Percentiles rank a stretch among this genome's conserved stretches.
phyloP scores from a whole-genome alignment of 1,140 invertebrate genomes.

The Rhagoletis pomonella region DNA sequence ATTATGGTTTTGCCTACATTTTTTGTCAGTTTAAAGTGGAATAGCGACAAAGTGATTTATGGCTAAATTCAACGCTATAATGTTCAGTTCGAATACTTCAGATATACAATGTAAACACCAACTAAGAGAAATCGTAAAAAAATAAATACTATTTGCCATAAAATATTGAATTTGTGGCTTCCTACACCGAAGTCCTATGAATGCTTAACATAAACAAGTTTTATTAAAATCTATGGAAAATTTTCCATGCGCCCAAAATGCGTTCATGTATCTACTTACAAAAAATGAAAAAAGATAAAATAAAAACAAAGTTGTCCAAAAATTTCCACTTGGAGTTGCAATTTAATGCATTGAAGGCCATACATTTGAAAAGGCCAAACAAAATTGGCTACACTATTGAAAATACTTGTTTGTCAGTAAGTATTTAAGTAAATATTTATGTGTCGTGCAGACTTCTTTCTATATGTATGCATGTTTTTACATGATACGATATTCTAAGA shows the following conservation, averaged over 20 bases:
- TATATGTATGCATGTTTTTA: neutral
- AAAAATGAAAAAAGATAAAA: neutral
- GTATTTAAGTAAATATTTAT: neutral
- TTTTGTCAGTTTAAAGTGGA: no score
- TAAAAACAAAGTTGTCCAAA: neutral
- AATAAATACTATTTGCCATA: no score
- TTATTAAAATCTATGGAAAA: neutral
- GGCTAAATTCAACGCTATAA: no score
- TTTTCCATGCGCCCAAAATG: slow-evolving; percentile 20
- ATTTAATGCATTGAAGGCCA: neutral
- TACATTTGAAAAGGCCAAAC: neutral
- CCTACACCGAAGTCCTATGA: neutral
- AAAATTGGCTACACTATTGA: neutral
- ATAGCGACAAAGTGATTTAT: no score
- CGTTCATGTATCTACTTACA: neutral
- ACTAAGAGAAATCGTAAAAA: no score
- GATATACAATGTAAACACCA: no score
- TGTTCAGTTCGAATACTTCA: no score
- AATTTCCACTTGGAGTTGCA: neutral
- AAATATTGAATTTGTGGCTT: no score
- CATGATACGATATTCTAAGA: neutral
- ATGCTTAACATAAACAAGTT: neutral
- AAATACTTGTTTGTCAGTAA: neutral
- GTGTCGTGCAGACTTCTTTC: neutral
- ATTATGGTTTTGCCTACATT: no score